Percentiles rank a stretch among this genome's conserved stretches.
Evolutionary conservation across 2,113 vertebrate genomes (phyloP).

Genomic region (Spea multiplicata): DNA sequence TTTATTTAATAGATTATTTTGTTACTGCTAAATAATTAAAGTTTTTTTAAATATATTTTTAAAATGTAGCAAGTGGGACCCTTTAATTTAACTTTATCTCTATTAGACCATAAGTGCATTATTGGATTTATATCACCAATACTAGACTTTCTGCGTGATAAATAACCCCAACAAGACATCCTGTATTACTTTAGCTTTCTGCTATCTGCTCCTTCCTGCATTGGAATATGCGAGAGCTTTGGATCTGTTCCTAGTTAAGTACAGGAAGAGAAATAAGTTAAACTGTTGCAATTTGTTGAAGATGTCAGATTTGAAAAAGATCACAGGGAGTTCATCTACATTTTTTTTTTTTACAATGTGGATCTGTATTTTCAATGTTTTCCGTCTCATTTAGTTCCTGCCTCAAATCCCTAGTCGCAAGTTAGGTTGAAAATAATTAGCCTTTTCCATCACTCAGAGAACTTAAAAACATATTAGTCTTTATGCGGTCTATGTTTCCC

Average conservation of each 20-base stretch:
- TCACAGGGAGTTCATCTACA: constrained; percentile 58
- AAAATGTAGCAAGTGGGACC: background rate
- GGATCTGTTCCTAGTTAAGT: constrained; percentile 62
- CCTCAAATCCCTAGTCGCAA: constrained; percentile 60
- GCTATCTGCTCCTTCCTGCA: constrained; percentile 38
- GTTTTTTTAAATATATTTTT: no score
- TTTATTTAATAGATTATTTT: no score
- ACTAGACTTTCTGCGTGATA: constrained; percentile 29
- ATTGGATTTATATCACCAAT: constrained; percentile 33
- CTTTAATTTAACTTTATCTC: background rate
- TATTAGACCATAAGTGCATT: constrained; percentile 4
- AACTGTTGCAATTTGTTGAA: constrained; percentile 60
- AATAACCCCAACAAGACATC: constrained; percentile 33
- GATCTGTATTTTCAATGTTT: constrained; percentile 62
- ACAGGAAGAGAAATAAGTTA: constrained; percentile 66
- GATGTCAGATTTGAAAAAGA: constrained; percentile 67
- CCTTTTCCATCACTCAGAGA: constrained; percentile 56
- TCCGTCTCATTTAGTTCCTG: constrained; percentile 74
- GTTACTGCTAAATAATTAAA: no score
- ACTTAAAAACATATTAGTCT: constrained; percentile 52
- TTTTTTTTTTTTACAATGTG: constrained; percentile 57
- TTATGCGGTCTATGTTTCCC: constrained; percentile 49
- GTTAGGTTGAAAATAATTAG: constrained; percentile 63
- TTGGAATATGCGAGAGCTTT: constrained; percentile 38
- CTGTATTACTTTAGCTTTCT: constrained; percentile 35